These are phyloP conservation scores for Halocynthia aurantium DNA, from an alignment of 23 tunicate species.

Conservation along the genomic window DNA sequence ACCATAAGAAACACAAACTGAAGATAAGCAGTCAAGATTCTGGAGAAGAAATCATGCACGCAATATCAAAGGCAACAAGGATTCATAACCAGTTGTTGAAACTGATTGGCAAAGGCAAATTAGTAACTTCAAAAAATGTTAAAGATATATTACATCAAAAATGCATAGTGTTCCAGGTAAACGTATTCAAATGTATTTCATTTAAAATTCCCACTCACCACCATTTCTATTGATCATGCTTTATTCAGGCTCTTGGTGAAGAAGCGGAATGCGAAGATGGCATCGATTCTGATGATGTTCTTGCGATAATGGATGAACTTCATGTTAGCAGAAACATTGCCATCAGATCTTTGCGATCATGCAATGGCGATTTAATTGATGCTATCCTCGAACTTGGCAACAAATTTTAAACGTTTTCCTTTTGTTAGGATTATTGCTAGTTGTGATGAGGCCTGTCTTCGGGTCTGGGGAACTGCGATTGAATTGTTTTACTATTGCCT, in stretches of 20 bases:
- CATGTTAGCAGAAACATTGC: conserved; percentile 61
- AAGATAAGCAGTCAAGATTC: not conserved
- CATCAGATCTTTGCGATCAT: conserved; percentile 36
- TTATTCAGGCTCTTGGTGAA: conserved; percentile 73
- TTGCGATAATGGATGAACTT: conserved; percentile 45
- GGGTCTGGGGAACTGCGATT: too few relatives aligned
- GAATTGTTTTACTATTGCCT: too few relatives aligned
- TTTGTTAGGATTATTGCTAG: too few relatives aligned
- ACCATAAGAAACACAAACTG: conserved; percentile 19
- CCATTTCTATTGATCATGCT: too few relatives aligned
- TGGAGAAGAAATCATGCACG: conserved; percentile 9
- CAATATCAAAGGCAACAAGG: conserved; percentile 7
- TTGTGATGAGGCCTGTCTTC: too few relatives aligned
- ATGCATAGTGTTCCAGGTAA: conserved; percentile 26
- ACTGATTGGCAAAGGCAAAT: conserved; percentile 45
- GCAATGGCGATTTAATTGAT: conserved; percentile 74
- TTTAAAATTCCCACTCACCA: not conserved
- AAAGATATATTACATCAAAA: conserved; percentile 15
- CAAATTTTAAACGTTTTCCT: not conserved
- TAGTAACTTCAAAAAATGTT: conserved; percentile 36
- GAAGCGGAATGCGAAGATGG: conserved; percentile 55
- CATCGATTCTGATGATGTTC: conserved; percentile 38
- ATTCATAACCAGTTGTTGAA: conserved; percentile 37
- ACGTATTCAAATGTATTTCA: not conserved
- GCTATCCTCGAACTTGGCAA: conserved; percentile 65